phyloP scores from a whole-genome alignment of 2,888 invertebrate genomes.

The Caenorhabditis sinica region DNA sequence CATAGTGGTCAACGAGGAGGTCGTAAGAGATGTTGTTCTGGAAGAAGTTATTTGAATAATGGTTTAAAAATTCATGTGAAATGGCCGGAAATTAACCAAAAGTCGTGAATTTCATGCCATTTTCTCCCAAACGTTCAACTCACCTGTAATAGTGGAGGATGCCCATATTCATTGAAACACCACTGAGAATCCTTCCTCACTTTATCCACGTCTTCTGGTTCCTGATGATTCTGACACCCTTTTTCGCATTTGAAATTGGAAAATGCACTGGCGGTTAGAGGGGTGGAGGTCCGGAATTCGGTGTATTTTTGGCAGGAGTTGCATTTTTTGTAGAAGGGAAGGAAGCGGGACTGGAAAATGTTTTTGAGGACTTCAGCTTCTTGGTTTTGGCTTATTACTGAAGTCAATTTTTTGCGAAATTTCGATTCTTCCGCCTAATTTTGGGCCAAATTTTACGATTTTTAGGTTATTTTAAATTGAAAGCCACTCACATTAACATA shows the following conservation, averaged over 20 bases:
- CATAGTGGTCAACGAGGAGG: constrained; percentile 45
- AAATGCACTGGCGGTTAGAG: constrained; percentile 28
- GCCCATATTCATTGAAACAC: constrained; percentile 46
- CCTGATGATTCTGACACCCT: constrained; percentile 28
- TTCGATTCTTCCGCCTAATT: too few relatives aligned
- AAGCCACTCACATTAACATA: constrained; percentile 53
- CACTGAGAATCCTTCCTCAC: constrained; percentile 30
- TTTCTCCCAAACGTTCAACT: not conserved
- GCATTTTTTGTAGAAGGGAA: constrained; percentile 58
- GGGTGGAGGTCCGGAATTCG: not conserved
- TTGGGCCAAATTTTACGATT: too few relatives aligned
- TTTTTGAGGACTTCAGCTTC: too few relatives aligned
- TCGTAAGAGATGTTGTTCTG: constrained; percentile 56
- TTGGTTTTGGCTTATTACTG: too few relatives aligned
- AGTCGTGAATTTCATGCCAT: too few relatives aligned
- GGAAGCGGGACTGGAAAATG: constrained; percentile 46
- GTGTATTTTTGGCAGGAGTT: constrained; percentile 47
- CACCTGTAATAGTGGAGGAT: constrained; percentile 44
- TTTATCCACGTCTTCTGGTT: constrained; percentile 10
- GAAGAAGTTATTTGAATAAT: not conserved
- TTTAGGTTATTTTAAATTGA: too few relatives aligned
- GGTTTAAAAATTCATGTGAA: too few relatives aligned
- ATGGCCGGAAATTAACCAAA: too few relatives aligned
- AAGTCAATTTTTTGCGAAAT: not conserved
- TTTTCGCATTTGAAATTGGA: constrained; percentile 16